Evolutionary conservation across 2,113 vertebrate genomes (phyloP).

Genomic region (Cercopithecus mona): DNA sequence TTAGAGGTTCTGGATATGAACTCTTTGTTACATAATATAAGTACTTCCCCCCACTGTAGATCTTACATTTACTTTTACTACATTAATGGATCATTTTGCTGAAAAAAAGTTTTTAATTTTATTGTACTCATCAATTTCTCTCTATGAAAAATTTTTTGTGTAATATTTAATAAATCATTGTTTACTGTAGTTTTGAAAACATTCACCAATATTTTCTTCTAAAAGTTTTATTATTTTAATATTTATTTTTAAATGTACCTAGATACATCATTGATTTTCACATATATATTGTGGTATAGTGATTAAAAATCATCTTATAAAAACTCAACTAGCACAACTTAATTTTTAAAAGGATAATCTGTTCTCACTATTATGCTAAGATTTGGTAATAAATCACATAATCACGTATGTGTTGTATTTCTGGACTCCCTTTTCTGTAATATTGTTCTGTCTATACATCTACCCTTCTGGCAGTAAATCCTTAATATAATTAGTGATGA

Average conservation of each 20-base stretch:
- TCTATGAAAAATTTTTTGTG: background rate
- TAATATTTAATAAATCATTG: background rate
- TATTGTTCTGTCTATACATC: too few species aligned
- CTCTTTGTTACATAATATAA: background rate
- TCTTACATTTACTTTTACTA: background rate
- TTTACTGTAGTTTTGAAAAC: background rate
- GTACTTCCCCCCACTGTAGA: background rate
- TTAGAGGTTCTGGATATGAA: background rate
- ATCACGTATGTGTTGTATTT: background rate
- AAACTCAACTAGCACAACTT: background rate
- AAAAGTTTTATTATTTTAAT: background rate
- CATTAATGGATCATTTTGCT: background rate
- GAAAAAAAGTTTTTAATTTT: background rate
- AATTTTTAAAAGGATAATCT: background rate
- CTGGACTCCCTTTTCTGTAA: background rate
- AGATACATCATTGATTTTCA: background rate
- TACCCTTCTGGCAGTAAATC: background rate
- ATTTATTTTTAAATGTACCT: background rate
- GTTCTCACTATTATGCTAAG: background rate
- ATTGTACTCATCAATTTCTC: background rate
- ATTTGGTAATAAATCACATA: background rate
- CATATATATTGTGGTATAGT: background rate
- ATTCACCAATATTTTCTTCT: background rate
- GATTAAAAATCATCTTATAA: background rate
- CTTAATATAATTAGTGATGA: background rate